Conservation (phyloP, 2,113 vertebrate species). For the Gorilla gorilla region DNA sequence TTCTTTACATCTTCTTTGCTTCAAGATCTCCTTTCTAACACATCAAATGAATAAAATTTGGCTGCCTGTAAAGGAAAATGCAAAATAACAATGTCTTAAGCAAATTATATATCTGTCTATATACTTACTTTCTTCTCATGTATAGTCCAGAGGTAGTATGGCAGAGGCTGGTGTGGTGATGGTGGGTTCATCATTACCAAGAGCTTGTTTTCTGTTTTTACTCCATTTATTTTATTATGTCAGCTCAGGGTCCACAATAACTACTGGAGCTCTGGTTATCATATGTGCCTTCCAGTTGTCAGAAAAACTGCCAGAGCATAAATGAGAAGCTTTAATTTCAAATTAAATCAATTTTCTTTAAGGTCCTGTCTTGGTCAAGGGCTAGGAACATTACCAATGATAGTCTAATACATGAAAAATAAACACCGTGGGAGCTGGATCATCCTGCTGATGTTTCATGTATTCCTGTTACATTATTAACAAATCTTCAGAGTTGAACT, state of each 20-base stretch:
- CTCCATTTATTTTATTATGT: no score
- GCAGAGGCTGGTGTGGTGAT: rapidly evolving
- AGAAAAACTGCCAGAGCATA: neutral
- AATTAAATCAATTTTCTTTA: neutral
- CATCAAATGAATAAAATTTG: neutral
- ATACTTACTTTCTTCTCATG: neutral
- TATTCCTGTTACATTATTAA: neutral
- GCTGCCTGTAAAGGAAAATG: neutral
- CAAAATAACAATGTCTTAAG: neutral
- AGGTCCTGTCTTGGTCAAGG: neutral
- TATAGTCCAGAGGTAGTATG: neutral
- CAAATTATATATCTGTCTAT: neutral
- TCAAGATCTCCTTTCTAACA: neutral
- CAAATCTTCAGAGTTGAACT: neutral
- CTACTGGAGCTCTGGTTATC: rapidly evolving
- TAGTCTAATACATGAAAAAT: no score
- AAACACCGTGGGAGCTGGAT: neutral
- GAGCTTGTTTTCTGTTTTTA: neutral
- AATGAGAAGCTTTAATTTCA: neutral
- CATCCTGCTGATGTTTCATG: neutral
- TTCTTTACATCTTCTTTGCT: neutral
- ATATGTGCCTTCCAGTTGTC: neutral
- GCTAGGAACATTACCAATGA: neutral
- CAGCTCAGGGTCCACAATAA: neutral
- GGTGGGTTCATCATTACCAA: neutral